These are phyloP conservation scores for Pandemis cinnamomeana DNA, from an alignment of 2,888 invertebrate species.

Conservation along the genomic window DNA sequence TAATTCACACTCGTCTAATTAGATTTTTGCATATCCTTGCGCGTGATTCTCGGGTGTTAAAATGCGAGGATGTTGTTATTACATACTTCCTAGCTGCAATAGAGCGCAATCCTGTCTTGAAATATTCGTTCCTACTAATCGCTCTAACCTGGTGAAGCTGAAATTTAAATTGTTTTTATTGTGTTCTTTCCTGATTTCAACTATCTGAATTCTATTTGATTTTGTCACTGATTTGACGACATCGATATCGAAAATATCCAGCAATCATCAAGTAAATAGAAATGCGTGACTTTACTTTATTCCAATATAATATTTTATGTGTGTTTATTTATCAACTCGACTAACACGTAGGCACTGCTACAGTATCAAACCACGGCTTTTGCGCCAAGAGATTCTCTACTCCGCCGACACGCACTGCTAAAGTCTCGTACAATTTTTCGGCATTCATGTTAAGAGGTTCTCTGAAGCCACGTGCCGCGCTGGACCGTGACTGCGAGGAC, in stretches of 20 bases:
- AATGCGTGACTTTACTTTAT: too few species aligned
- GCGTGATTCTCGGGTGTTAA: background rate
- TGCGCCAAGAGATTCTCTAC: background rate
- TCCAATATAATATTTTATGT: too few species aligned
- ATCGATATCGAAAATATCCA: too few species aligned
- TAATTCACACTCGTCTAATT: conserved; percentile 49
- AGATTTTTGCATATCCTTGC: conserved; percentile 49
- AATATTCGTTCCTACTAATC: background rate
- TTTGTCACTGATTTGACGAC: too few species aligned
- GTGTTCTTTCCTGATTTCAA: too few species aligned
- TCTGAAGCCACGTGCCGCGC: conserved; percentile 69
- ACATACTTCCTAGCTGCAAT: background rate
- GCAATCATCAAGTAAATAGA: too few species aligned
- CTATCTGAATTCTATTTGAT: too few species aligned
- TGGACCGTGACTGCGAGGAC: conserved; percentile 68
- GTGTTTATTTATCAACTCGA: background rate
- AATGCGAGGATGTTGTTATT: background rate
- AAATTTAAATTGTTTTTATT: too few species aligned
- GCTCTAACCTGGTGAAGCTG: too few species aligned
- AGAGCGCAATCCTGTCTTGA: background rate
- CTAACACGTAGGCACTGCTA: background rate
- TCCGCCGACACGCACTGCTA: background rate
- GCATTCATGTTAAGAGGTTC: conserved; percentile 9
- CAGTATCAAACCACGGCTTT: background rate
- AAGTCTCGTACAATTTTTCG: background rate